phyloP scores from a whole-genome alignment of 1,140 invertebrate genomes.

The Brachionus sp. region DNA sequence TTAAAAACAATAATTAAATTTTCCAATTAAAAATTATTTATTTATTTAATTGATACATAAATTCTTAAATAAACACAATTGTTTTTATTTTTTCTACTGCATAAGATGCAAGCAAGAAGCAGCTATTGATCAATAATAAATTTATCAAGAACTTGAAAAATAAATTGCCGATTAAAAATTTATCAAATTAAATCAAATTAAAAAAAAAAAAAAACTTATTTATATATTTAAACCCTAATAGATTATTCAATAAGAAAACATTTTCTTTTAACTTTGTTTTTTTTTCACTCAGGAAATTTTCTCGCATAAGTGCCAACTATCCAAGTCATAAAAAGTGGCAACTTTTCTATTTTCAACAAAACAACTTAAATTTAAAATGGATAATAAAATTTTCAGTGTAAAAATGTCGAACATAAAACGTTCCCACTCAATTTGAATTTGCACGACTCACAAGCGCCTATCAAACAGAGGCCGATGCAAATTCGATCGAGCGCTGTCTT shows the following conservation, averaged over 20 bases:
- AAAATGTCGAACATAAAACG: constrained; percentile 25
- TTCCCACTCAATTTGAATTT: background rate
- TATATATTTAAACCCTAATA: background rate
- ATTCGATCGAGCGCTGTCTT: background rate
- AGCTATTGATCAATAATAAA: background rate
- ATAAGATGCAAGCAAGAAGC: background rate
- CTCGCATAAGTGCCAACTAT: background rate
- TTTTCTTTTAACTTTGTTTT: background rate
- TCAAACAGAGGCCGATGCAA: background rate
- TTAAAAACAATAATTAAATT: background rate
- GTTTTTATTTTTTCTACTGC: background rate
- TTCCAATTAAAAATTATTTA: background rate
- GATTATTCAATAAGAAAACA: constrained; percentile 10
- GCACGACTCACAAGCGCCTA: background rate
- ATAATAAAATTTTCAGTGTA: constrained; percentile 38
- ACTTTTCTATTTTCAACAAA: background rate
- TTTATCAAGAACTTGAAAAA: background rate
- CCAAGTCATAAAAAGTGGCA: background rate
- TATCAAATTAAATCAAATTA: background rate
- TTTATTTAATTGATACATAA: background rate
- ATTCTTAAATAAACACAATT: background rate
- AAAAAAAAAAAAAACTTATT: background rate
- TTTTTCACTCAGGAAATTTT: background rate
- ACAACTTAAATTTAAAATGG: constrained; percentile 40
- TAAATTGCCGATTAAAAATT: background rate